Percentiles rank a stretch among this genome's conserved stretches.
Conservation (phyloP, 2,888 invertebrate genomes). For the Sesia bembeciformis region DNA sequence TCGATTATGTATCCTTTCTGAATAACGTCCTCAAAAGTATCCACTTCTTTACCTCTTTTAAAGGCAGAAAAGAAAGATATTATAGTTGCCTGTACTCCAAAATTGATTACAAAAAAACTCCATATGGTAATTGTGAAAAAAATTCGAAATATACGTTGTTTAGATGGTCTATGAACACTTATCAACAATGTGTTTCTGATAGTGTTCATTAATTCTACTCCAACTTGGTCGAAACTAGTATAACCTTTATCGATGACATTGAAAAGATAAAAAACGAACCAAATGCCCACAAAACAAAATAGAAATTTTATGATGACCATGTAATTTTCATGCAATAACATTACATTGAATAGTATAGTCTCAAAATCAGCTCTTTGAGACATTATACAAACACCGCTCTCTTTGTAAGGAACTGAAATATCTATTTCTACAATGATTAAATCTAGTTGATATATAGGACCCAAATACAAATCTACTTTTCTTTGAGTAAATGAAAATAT, state of each 20-base stretch:
- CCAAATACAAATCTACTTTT: conserved; percentile 42
- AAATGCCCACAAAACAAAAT: conserved; percentile 40
- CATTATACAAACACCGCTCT: conserved; percentile 54
- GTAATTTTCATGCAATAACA: conserved; percentile 26
- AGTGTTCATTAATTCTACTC: conserved; percentile 53
- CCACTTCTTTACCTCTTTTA: conserved; percentile 54
- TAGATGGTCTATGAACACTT: conserved; percentile 40
- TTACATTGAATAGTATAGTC: conserved; percentile 41
- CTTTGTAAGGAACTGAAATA: conserved; percentile 38
- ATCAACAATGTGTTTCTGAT: conserved; percentile 40
- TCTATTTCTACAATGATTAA: conserved; percentile 45
- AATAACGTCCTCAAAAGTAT: conserved; percentile 57
- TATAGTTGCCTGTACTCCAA: conserved; percentile 54
- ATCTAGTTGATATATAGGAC: conserved; percentile 54
- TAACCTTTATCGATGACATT: conserved; percentile 26
- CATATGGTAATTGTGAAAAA: conserved; percentile 47
- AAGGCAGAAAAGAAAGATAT: conserved; percentile 55
- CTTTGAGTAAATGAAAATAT: conserved; percentile 41
- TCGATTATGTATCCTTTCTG: conserved; percentile 51
- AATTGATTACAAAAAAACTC: conserved; percentile 58
- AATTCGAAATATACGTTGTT: conserved; percentile 37
- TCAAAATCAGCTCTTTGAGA: conserved; percentile 49
- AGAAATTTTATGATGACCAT: conserved; percentile 21
- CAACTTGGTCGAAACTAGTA: conserved; percentile 39
- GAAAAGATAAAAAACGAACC: conserved; percentile 44